Evolutionary conservation across 2,888 invertebrate genomes (phyloP), one percentile per base, ranked within the genome.

Genomic region (Apamea sordens): DNA sequence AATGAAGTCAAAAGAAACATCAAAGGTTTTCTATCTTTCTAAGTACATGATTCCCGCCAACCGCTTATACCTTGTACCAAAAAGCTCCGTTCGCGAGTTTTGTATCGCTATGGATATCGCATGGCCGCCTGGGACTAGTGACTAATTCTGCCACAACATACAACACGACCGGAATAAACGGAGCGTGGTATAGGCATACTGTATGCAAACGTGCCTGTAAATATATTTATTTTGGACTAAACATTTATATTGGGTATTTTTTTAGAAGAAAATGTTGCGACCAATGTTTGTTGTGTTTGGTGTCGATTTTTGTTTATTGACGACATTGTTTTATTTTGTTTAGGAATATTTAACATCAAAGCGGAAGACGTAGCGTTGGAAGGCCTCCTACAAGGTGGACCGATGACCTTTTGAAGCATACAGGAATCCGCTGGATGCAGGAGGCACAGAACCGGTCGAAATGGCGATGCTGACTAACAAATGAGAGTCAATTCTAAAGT

Each of bases 71-170:
- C 75, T 81, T 82, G 41, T n/a, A 0, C 11, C 13, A n/a, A 44
- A 63, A 67, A 69, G 68, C 28, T 77, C 10, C 36, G 68, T 41
- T 67, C 67, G 72, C 77, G 88, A 82, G 79, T 83, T 85, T 81
- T 80, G 87, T 84, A 74, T 73, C 71, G 67, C 84, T 84, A 79
- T 84, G 84, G 91, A 93, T 93, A 93, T 91, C 90, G 85, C 85
- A 87, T 88, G 88, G 88, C 86, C 90, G 76, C 88, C 53, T 36
- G 92, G 92, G 91, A 90, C 83, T 77, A 77, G 89, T 90, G 92
- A 91, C 93, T 92, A 92, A 93, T 93, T 91, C 90, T 81, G 86
- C 92, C 91, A 81, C 92, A 92, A 89, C 91, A 79, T 85, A 92
- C 89, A 86, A 84, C 83, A 84, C 82, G 79, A 73, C 80, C 85